phyloP scores from a whole-genome alignment of 35 echinoderm and acorn worm genomes.

The Eucidaris tribuloides region DNA sequence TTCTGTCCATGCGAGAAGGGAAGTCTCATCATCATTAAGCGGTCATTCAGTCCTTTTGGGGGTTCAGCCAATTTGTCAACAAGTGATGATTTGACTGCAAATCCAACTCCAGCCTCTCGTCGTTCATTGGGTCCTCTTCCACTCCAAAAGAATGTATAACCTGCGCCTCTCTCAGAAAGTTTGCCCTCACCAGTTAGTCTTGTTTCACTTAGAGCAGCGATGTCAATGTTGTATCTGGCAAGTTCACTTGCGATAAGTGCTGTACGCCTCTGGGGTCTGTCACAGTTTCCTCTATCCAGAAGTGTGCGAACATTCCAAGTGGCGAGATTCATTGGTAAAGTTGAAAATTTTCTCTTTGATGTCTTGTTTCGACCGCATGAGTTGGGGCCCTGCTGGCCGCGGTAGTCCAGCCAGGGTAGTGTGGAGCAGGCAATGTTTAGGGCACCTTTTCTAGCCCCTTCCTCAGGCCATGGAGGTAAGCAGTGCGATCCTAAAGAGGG shows the following conservation, averaged over 20 bases:
- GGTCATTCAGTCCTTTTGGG: background rate
- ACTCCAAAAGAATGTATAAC: too few relatives aligned
- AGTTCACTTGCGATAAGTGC: background rate
- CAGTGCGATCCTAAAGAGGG: slow-evolving; percentile 55
- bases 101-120: background rate
- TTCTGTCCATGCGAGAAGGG: background rate
- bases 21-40: background rate
- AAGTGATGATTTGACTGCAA: background rate
- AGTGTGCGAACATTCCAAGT: background rate
- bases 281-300: background rate
- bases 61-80: too few relatives aligned
- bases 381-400: background rate
- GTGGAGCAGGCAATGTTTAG: slow-evolving; percentile 3
- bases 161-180: too few relatives aligned
- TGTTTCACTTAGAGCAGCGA: background rate
- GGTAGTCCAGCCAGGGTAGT: background rate
- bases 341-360: background rate
- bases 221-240: background rate
- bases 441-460: slow-evolving; percentile 38
- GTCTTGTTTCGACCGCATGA: background rate
- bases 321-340: background rate
- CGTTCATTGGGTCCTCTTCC: too few relatives aligned
- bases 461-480: slow-evolving; percentile 54
- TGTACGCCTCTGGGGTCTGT: background rate
- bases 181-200: background rate